A percentile compares a stretch with the other conserved stretches of the same genome.
Evolutionary conservation across 2,797 vertebrate genomes (phyloP).

Genomic region (Chelidonichthys spinosus): DNA sequence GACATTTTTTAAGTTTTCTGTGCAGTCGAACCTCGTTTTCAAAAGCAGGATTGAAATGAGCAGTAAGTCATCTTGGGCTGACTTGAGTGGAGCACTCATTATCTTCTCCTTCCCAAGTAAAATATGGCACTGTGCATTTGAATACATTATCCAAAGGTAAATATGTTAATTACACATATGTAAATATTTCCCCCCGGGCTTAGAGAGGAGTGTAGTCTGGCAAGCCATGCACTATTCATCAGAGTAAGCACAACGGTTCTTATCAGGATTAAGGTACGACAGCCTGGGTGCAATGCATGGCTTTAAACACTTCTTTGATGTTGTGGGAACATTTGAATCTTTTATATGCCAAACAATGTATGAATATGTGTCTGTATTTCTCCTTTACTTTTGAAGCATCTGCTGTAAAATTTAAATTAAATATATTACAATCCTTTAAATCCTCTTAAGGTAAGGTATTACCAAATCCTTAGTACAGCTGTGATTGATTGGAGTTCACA

Average conservation of each 20-base stretch:
- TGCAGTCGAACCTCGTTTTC: background rate
- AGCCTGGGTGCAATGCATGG: conserved; percentile 31
- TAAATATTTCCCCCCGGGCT: conserved; percentile 57
- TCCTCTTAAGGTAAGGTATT: background rate
- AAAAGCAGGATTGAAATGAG: conserved; percentile 13
- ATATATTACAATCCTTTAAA: background rate
- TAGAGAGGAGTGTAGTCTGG: conserved; percentile 27
- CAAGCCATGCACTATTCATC: conserved; percentile 50
- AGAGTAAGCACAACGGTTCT: conserved; percentile 57
- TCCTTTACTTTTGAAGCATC: background rate
- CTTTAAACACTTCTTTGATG: conserved; percentile 72
- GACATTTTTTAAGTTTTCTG: background rate
- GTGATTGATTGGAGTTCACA: conserved; percentile 3
- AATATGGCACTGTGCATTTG: conserved; percentile 24
- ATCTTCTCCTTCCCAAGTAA: conserved; percentile 4
- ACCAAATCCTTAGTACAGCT: conserved; percentile 4
- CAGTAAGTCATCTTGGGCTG: background rate
- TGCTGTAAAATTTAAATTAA: background rate
- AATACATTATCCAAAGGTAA: conserved; percentile 52
- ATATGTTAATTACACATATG: conserved; percentile 55
- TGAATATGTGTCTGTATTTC: conserved; percentile 34
- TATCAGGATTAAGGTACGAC: conserved; percentile 69
- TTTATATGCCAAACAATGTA: conserved; percentile 7
- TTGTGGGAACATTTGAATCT: conserved; percentile 33
- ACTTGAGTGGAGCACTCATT: background rate